Evolutionary conservation across 2,888 invertebrate species (phyloP).

Genomic region (Loripinus fragilis): DNA sequence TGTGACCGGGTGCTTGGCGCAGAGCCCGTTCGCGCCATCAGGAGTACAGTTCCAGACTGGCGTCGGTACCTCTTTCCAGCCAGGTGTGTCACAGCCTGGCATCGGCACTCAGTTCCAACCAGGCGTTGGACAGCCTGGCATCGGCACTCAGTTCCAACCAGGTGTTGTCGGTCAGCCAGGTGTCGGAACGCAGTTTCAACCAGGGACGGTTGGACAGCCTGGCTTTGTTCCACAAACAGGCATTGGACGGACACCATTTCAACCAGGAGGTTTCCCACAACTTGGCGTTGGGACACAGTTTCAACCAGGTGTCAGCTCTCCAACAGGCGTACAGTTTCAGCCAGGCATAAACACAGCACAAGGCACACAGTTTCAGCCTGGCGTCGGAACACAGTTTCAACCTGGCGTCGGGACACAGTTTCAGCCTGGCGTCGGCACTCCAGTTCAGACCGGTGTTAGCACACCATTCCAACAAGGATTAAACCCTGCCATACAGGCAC

Average conservation of each 20-base stretch:
- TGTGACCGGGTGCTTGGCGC: background rate
- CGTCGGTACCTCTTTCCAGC: background rate
- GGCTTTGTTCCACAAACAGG: background rate
- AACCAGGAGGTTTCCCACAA: background rate
- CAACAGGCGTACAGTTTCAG: background rate
- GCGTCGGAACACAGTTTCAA: background rate
- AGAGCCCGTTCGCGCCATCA: background rate
- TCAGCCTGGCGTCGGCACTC: slow-evolving; percentile 2
- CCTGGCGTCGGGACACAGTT: background rate
- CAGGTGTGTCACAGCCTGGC: background rate
- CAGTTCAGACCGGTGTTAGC: background rate
- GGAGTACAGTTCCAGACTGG: background rate
- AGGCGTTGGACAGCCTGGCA: background rate
- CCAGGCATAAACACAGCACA: background rate
- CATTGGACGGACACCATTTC: background rate
- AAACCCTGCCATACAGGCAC: background rate
- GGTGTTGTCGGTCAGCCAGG: background rate
- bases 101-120: background rate
- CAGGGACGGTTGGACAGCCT: background rate
- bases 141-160: background rate
- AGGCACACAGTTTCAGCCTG: background rate
- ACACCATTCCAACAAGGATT: background rate
- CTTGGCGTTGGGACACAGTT: background rate
- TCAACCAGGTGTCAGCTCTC: background rate
- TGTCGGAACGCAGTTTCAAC: background rate